These are phyloP conservation scores for Cerastis rubricosa DNA, from an alignment of 2,888 invertebrate genomes.

Conservation along the genomic window DNA sequence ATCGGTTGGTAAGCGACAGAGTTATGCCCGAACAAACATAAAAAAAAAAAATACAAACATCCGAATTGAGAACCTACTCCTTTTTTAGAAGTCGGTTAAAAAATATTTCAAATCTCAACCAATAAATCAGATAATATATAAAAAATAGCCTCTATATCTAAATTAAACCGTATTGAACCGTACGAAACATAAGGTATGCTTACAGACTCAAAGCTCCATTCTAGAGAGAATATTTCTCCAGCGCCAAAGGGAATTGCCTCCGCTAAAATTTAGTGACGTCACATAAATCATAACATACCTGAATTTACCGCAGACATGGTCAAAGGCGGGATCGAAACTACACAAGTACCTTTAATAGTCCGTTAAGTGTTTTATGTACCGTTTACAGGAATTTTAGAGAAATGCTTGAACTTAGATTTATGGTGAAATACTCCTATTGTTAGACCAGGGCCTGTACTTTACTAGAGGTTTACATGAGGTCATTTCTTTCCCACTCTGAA, in stretches of 20 bases:
- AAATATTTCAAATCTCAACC: neutral
- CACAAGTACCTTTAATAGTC: slow-evolving; percentile 56
- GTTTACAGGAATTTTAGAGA: slow-evolving; percentile 39
- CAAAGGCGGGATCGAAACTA: slow-evolving; percentile 56
- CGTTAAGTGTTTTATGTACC: slow-evolving; percentile 62
- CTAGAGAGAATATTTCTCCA: slow-evolving; percentile 71
- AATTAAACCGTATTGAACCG: slow-evolving; percentile 66
- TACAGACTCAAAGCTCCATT: slow-evolving; percentile 66
- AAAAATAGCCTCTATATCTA: slow-evolving; percentile 29
- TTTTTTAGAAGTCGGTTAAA: too few relatives aligned
- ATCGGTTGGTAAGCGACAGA: too few relatives aligned
- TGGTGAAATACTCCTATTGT: slow-evolving; percentile 23
- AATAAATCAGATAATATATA: slow-evolving; percentile 16
- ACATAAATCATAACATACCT: slow-evolving; percentile 69
- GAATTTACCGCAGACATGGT: slow-evolving; percentile 63
- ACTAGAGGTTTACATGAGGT: neutral
- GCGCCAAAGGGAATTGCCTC: slow-evolving; percentile 68
- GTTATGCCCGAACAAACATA: too few relatives aligned
- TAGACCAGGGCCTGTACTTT: neutral
- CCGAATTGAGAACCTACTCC: too few relatives aligned
- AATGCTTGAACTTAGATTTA: slow-evolving; percentile 31
- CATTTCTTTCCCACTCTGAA: neutral
- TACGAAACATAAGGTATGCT: slow-evolving; percentile 65
- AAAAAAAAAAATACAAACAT: too few relatives aligned
- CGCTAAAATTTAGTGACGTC: slow-evolving; percentile 70